These are phyloP conservation scores for Lacerta agilis DNA, from an alignment of 2,797 vertebrate species.

Conservation along the genomic window DNA sequence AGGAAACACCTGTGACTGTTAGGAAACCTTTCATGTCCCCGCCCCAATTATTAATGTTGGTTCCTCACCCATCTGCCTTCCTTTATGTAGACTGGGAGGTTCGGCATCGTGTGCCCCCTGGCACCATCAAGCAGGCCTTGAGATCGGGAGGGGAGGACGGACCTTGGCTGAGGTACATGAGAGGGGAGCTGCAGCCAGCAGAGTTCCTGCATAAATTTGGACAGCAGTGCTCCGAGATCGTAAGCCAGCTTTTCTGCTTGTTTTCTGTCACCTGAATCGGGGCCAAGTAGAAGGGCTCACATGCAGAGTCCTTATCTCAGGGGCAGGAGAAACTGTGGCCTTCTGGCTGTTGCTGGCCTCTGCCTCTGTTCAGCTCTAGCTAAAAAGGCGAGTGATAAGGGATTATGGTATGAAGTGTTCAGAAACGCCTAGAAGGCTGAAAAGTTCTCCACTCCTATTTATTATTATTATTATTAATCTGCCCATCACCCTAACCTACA, in stretches of 20 bases:
- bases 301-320: not conserved
- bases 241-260: constrained; percentile 63
- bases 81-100: constrained; percentile 80
- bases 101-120: constrained; percentile 71
- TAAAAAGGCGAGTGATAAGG: too few relatives aligned
- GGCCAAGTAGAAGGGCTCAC: not conserved
- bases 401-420: too few relatives aligned
- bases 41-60: rapidly evolving
- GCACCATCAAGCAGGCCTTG: constrained; percentile 76
- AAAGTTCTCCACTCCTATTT: too few relatives aligned
- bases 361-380: too few relatives aligned
- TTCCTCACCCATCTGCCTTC: constrained; percentile 23
- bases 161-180: constrained; percentile 77
- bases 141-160: constrained; percentile 68
- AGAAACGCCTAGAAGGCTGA: too few relatives aligned
- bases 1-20: not conserved
- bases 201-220: constrained; percentile 79
- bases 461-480: too few relatives aligned
- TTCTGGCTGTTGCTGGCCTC: too few relatives aligned
- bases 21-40: not conserved
- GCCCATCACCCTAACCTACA: too few relatives aligned
- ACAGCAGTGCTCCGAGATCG: constrained; percentile 78
- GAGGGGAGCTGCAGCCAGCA: constrained; percentile 77
- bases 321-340: too few relatives aligned
- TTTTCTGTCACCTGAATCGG: not conserved